Evolutionary conservation across 1,140 invertebrate species (phyloP).

Genomic region (Teleogryllus occipitalis): DNA sequence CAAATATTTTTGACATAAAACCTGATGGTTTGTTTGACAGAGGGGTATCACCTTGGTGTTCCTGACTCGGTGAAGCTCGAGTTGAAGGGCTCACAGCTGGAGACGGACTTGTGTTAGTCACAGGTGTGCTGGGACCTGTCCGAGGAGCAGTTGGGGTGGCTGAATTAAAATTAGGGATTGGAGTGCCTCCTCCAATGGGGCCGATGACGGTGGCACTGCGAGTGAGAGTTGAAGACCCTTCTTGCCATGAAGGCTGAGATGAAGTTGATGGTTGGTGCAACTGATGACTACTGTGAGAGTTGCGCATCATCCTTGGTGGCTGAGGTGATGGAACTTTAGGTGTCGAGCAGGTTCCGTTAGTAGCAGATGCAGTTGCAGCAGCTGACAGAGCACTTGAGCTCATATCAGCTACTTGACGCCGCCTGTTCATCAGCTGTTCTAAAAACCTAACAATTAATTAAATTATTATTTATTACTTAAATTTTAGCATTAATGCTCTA

Average conservation of each 20-base stretch:
- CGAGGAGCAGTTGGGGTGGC: slow-evolving; percentile 29
- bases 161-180: slow-evolving; percentile 31
- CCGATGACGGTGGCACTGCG: slow-evolving; percentile 30
- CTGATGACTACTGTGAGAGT: slow-evolving; percentile 20
- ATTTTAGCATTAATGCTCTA: too few species aligned
- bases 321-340: neutral
- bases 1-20: slow-evolving; percentile 39
- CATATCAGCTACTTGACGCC: slow-evolving; percentile 60
- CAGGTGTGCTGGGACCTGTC: slow-evolving; percentile 2
- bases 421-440: slow-evolving; percentile 59
- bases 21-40: slow-evolving; percentile 29
- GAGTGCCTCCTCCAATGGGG: slow-evolving; percentile 35
- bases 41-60: slow-evolving; percentile 26
- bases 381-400: slow-evolving; percentile 29
- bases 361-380: neutral
- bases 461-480: neutral
- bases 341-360: neutral
- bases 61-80: slow-evolving; percentile 24
- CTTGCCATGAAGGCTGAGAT: slow-evolving; percentile 19
- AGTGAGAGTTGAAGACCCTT: slow-evolving; percentile 20
- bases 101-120: neutral
- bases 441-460: slow-evolving; percentile 46
- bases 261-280: neutral
- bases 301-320: neutral
- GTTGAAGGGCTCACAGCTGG: slow-evolving; percentile 15